Base-by-base conservation (phyloP, 1,140 invertebrate species). In the Drosophila watanabei region DNA sequence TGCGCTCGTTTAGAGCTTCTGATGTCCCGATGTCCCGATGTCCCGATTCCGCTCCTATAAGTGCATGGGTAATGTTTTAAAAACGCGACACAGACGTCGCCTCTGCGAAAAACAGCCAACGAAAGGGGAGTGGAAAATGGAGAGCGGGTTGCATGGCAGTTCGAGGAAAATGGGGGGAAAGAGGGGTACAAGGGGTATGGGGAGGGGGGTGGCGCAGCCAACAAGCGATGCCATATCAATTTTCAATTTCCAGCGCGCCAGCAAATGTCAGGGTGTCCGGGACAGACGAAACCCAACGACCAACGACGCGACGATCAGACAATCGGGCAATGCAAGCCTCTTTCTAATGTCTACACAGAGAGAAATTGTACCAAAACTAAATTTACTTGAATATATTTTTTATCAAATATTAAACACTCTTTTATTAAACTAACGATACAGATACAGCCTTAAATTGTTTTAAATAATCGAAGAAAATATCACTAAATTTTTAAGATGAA, bases 11-110 rank as follows among this genome's bases (percentile, higher is more conserved):
- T 88, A 82, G 83, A 63, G 79, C 83, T 79, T 43, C 65, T 69
- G 64, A 68, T 72, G 41, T 70, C 32, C 52, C 52, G 20, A 10
- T 64, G 35, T 33, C 20, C 71, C 33, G 28, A 5, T 32, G 32
- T 14, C 46, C n/a, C 30, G 61, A 24, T 69, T 32, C 61, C 20
- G 62, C 35, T 51, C 13, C 76, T 75, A 45, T 88, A 83, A 88
- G 84, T 88, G 84, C 79, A 82, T 79, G 84, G 80, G 80, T 87
- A 87, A 87, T 87, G 84, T 87, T 88, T 87, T 82, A 80, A 75
- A 87, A 79, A 73, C 72, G 69, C 80, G 71, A 75, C 78, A 79
- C 52, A 73, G 63, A 79, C 65, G 64, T 41, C 70, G 64, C 45
- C 70, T 61, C 68, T 37, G 51, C 76, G 69, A 79, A 79, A 79